Evolutionary conservation across 2,888 invertebrate species (phyloP), one percentile per base, ranked within the genome.

Genomic region (Caprella mutica): DNA sequence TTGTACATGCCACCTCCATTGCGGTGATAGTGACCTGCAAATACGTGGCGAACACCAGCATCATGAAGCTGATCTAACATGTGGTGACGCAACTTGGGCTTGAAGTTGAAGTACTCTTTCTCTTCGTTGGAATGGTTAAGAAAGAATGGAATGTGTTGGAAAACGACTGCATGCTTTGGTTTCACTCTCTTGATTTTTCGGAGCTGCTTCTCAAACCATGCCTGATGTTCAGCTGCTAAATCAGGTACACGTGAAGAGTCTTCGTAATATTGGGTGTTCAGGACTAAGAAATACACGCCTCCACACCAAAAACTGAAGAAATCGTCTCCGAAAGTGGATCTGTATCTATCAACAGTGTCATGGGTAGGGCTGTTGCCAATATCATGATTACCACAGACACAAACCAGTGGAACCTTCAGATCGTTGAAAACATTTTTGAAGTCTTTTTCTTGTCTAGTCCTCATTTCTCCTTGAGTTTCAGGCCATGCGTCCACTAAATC

Each of bases 351-450:
- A 9, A 77, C 67, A 5, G 72, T 67, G 40, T 70, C 66, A 12
- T 56, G 56, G 1, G 75, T 74, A 5, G 77, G 77, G 5, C 65
- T 66, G 65, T 78, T 70, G 9, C 77, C 77, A 27, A 77, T 68
- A 66, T 77, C 77, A 67, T 78, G 77, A 67, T 77, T 78, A 3
- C 77, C 77, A 67, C 76, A 76, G 12, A 77, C 73, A 66, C 75
- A 77, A 33, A 78, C 69, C 51, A 76, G 65, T 33, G 74, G 74
- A 48, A 77, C 74, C 61, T 75, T 69, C 12, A 77, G 62, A 27
- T 71, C 69, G 12, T 67, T 63, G 55, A 75, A 73, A 9, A 71
- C 67, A 26, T 65, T 65, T 57, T 71, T 67, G 65, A 76, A 76
- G 62, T 75, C 75, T 17, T 65, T 62, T 54, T 73, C 71, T 68